Conservation (phyloP, 2,888 invertebrate species). For the Eupithecia inturbata region DNA sequence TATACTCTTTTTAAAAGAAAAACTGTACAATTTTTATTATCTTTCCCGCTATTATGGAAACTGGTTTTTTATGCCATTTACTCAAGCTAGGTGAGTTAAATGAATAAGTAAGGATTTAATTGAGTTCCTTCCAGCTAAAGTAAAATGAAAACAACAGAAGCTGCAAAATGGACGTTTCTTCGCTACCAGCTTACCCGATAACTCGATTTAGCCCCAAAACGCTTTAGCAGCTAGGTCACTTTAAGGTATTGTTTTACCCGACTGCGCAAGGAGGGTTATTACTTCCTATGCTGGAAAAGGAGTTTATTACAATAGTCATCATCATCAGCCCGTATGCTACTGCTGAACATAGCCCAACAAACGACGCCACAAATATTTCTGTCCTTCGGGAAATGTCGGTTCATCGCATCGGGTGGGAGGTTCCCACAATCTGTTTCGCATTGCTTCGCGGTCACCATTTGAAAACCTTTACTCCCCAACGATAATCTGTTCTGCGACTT, state of each 20-base stretch:
- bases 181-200: constrained; percentile 27
- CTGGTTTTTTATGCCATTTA: background rate
- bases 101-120: background rate
- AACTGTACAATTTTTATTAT: too few species aligned
- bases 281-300: background rate
- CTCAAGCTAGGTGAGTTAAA: background rate
- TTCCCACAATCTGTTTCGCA: too few species aligned
- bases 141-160: constrained; percentile 9
- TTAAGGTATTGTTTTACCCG: background rate
- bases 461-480: too few species aligned
- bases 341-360: too few species aligned
- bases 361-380: too few species aligned
- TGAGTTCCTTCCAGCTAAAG: background rate
- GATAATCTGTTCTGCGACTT: too few species aligned
- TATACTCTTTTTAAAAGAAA: too few species aligned
- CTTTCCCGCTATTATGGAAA: background rate
- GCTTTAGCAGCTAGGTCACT: background rate
- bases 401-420: too few species aligned
- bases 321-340: too few species aligned
- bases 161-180: background rate
- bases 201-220: constrained; percentile 10
- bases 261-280: background rate
- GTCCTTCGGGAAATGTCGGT: too few species aligned
- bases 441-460: too few species aligned
- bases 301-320: background rate